phyloP scores from a whole-genome alignment of 2,797 vertebrate species.

The Schizopygopsis malacanthus region DNA sequence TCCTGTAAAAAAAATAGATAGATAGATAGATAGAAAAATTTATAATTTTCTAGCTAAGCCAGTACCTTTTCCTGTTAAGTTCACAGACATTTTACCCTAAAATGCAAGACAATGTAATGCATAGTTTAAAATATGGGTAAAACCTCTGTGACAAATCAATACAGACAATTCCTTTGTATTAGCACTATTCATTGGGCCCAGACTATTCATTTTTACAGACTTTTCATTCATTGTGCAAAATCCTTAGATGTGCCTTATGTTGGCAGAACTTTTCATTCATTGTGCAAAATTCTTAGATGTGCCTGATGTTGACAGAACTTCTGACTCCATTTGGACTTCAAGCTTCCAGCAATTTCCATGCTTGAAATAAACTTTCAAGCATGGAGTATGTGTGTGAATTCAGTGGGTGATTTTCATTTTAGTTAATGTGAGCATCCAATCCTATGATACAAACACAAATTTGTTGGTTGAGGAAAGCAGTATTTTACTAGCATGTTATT shows the following conservation, averaged over 20 bases:
- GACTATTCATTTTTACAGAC: neutral
- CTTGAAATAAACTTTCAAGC: neutral
- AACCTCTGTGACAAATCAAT: neutral
- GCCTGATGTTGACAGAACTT: neutral
- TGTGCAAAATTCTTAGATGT: neutral
- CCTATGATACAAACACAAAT: neutral
- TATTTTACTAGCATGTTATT: neutral
- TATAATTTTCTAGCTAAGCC: neutral
- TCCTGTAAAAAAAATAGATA: neutral
- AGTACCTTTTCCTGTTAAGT: neutral
- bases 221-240: neutral
- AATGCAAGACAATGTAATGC: neutral
- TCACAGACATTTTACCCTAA: neutral
- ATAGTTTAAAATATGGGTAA: neutral
- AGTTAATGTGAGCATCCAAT: neutral
- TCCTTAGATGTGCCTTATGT: no score
- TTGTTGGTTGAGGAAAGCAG: neutral
- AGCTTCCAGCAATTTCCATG: neutral
- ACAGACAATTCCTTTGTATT: neutral
- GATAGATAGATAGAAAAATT: neutral
- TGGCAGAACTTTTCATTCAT: neutral
- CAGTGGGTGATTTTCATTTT: neutral
- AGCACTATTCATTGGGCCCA: no score
- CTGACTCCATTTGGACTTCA: neutral
- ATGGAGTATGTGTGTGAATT: neutral